These are phyloP conservation scores for Sisor rabdophorus DNA, from an alignment of 2,113 vertebrate species.

Conservation along the genomic window DNA sequence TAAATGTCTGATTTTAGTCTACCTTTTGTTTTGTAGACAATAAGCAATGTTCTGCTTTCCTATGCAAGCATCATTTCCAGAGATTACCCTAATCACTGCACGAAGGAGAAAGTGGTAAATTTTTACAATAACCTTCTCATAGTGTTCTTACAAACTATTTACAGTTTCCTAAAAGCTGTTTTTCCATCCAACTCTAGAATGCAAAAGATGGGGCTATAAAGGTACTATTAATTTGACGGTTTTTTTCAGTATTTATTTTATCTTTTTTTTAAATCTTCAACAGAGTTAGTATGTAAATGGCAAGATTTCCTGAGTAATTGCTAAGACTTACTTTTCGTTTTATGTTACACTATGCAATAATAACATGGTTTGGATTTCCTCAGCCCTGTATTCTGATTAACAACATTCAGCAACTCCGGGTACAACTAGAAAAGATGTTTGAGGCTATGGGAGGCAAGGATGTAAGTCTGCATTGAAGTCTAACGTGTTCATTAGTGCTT, in stretches of 20 bases:
- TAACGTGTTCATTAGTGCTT: background rate
- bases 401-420: conserved; percentile 95
- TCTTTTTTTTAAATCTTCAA: background rate
- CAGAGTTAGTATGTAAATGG: background rate
- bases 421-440: conserved; percentile 98
- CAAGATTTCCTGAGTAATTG: background rate
- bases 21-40: conserved; percentile 74
- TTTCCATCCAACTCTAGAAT: conserved; percentile 36
- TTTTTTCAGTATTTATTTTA: background rate
- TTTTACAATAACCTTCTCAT: background rate
- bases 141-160: background rate
- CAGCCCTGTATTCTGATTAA: conserved; percentile 97
- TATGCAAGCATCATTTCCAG: conserved; percentile 94
- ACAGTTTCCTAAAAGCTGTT: background rate
- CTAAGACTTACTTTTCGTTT: background rate
- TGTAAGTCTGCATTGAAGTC: conserved; percentile 64
- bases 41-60: conserved; percentile 94
- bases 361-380: conserved; percentile 8
- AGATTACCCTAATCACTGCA: conserved; percentile 88
- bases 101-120: conserved; percentile 91
- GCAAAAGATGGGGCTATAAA: conserved; percentile 50
- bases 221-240: conserved; percentile 19
- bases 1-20: background rate
- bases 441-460: conserved; percentile 97
- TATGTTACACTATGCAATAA: background rate